phyloP scores from a whole-genome alignment of 2,888 invertebrate genomes.

The Odontocerum albicorne region DNA sequence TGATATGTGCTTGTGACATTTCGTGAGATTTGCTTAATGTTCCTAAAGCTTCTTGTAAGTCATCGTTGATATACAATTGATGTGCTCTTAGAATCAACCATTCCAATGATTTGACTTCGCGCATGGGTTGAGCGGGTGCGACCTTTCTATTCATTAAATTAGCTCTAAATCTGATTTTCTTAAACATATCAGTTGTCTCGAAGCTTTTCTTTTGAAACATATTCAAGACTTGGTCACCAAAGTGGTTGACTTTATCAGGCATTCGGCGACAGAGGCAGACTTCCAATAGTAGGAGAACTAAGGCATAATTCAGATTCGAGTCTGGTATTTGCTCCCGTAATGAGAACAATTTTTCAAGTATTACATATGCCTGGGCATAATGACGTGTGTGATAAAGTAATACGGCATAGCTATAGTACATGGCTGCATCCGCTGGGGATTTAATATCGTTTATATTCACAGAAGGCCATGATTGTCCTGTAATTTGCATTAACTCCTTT shows the following conservation, averaged over 20 bases:
- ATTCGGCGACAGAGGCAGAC: constrained; percentile 51
- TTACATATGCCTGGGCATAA: constrained; percentile 64
- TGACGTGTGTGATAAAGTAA: constrained; percentile 75
- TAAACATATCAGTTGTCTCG: constrained; percentile 44
- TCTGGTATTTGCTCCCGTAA: constrained; percentile 44
- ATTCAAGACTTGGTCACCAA: constrained; percentile 45
- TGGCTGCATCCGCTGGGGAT: constrained; percentile 42
- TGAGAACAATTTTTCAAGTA: constrained; percentile 49
- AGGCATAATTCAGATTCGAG: constrained; percentile 45
- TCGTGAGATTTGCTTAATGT: constrained; percentile 49
- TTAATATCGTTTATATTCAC: constrained; percentile 46
- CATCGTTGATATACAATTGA: constrained; percentile 51
- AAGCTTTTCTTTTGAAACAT: constrained; percentile 15
- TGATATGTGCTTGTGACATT: constrained; percentile 44
- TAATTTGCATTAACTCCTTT: constrained; percentile 64
- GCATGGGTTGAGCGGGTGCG: constrained; percentile 28
- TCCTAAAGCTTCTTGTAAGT: constrained; percentile 49
- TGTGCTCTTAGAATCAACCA: constrained; percentile 54
- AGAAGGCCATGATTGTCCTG: constrained; percentile 55
- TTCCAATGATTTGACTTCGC: constrained; percentile 51
- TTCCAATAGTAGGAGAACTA: constrained; percentile 50
- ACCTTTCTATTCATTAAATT: constrained; percentile 46
- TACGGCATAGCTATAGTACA: constrained; percentile 80
- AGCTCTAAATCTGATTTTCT: constrained; percentile 50
- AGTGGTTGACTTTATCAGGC: constrained; percentile 50